phyloP scores from a whole-genome alignment of 2,888 invertebrate genomes.

The Dexiosoma caninum region DNA sequence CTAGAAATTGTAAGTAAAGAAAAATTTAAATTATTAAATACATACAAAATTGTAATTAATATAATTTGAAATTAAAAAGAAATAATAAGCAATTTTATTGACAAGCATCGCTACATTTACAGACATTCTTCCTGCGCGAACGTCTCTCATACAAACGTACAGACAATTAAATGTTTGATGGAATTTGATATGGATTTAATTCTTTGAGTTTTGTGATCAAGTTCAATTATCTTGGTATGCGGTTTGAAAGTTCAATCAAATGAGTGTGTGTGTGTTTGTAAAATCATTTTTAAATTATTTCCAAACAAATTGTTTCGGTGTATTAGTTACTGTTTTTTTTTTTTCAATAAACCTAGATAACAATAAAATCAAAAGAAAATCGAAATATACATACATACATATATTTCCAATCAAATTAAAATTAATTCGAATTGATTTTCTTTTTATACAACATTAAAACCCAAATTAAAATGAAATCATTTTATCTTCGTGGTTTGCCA shows the following conservation, averaged over 20 bases:
- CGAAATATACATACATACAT: too few species aligned
- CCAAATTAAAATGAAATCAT: conserved; percentile 16
- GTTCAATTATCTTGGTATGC: conserved; percentile 33
- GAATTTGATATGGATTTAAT: conserved; percentile 13
- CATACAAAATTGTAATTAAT: conserved; percentile 8
- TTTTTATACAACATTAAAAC: conserved; percentile 4
- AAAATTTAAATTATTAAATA: not conserved
- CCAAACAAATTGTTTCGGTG: not conserved
- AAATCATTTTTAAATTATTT: not conserved
- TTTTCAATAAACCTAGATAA: conserved; percentile 56
- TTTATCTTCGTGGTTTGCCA: conserved; percentile 77
- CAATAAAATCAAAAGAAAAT: conserved; percentile 45
- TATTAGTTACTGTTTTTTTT: conserved; percentile 15
- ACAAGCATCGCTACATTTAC: conserved; percentile 62
- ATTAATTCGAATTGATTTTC: conserved; percentile 22
- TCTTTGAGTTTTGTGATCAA: not conserved
- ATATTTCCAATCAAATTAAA: conserved; percentile 10
- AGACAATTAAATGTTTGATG: conserved; percentile 14
- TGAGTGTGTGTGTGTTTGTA: not conserved
- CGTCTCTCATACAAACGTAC: not conserved
- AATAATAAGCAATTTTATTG: conserved; percentile 60
- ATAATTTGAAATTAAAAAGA: conserved; percentile 18
- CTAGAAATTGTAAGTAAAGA: conserved; percentile 1
- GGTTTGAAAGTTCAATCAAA: conserved; percentile 34
- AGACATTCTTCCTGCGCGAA: conserved; percentile 4